A percentile compares a stretch with the other conserved stretches of the same genome.
phyloP scores from a whole-genome alignment of 2,888 invertebrate genomes.

The Pimpla rufipes region DNA sequence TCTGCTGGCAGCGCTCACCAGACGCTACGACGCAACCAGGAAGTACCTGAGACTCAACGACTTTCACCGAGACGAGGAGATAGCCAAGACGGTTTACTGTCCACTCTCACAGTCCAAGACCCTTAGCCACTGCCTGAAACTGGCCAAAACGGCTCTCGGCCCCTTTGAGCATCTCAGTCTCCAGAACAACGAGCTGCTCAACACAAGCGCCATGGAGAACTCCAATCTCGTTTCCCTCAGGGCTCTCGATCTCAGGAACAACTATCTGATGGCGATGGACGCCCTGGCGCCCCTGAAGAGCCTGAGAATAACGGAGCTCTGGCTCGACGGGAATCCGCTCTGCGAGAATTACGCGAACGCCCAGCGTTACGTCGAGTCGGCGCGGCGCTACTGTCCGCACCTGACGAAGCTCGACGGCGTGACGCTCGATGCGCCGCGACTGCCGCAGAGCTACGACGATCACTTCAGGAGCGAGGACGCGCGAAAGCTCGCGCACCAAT shows the following conservation, averaged over 20 bases:
- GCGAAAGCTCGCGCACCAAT: constrained; percentile 87
- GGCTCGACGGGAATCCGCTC: constrained; percentile 90
- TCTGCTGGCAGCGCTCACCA: constrained; percentile 82
- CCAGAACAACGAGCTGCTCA: constrained; percentile 77
- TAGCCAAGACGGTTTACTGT: constrained; percentile 82
- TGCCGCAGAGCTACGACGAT: constrained; percentile 75
- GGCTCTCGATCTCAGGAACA: constrained; percentile 81
- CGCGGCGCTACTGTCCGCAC: constrained; percentile 86
- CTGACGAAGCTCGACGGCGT: constrained; percentile 87
- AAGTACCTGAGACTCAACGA: constrained; percentile 84
- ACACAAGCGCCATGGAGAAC: constrained; percentile 73
- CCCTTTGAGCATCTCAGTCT: constrained; percentile 78
- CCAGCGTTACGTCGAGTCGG: constrained; percentile 87
- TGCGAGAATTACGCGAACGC: constrained; percentile 89
- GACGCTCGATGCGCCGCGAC: constrained; percentile 68
- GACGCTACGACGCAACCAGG: constrained; percentile 80
- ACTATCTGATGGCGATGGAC: constrained; percentile 78
- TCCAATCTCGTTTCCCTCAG: constrained; percentile 74
- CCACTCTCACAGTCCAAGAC: constrained; percentile 86
- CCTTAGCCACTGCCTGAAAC: constrained; percentile 85
- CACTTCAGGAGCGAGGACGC: constrained; percentile 72
- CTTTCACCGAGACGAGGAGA: constrained; percentile 85
- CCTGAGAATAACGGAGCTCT: constrained; percentile 86
- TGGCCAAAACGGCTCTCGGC: constrained; percentile 76
- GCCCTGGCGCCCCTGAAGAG: constrained; percentile 80